Conservation (phyloP, 1,140 invertebrate genomes). For the Zaprionus inermis region DNA sequence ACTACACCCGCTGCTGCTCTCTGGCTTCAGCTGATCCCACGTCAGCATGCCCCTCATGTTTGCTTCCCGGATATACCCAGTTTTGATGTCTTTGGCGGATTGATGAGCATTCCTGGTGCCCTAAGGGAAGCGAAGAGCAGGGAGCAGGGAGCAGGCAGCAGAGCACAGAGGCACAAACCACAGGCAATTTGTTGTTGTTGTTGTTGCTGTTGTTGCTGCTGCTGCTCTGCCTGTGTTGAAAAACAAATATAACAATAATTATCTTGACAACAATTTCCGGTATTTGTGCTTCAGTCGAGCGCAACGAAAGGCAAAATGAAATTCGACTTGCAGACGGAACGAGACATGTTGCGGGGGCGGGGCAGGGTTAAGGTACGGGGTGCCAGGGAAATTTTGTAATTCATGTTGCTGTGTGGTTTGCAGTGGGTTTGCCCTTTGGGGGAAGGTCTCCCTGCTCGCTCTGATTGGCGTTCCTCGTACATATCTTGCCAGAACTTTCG, state of each 20-base stretch:
- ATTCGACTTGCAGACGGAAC: slow-evolving; percentile 68
- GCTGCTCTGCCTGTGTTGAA: slow-evolving; percentile 61
- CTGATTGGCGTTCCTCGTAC: slow-evolving; percentile 1
- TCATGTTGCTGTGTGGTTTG: slow-evolving; percentile 49
- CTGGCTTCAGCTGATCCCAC: too few species aligned
- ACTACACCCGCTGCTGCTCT: not conserved
- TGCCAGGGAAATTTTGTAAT: slow-evolving; percentile 67
- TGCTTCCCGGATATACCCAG: too few species aligned
- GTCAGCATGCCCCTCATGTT: too few species aligned
- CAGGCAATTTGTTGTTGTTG: slow-evolving; percentile 36
- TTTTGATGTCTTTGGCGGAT: slow-evolving; percentile 78
- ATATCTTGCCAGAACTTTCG: slow-evolving; percentile 61
- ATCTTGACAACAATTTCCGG: slow-evolving; percentile 84
- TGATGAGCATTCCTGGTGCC: slow-evolving; percentile 60
- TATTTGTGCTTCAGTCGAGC: slow-evolving; percentile 83
- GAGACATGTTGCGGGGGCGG: not conserved
- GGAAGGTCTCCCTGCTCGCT: not conserved
- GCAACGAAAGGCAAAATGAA: slow-evolving; percentile 78
- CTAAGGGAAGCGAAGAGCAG: too few species aligned
- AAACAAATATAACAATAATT: slow-evolving; percentile 84
- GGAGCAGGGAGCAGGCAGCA: not conserved
- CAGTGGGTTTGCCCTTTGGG: slow-evolving; percentile 26
- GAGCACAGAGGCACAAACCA: slow-evolving; percentile 20
- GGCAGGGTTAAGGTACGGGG: slow-evolving; percentile 18
- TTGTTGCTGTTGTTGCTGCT: slow-evolving; percentile 47